phyloP scores from a whole-genome alignment of 2,797 vertebrate genomes.

The Hypotaenidia philippensis region DNA sequence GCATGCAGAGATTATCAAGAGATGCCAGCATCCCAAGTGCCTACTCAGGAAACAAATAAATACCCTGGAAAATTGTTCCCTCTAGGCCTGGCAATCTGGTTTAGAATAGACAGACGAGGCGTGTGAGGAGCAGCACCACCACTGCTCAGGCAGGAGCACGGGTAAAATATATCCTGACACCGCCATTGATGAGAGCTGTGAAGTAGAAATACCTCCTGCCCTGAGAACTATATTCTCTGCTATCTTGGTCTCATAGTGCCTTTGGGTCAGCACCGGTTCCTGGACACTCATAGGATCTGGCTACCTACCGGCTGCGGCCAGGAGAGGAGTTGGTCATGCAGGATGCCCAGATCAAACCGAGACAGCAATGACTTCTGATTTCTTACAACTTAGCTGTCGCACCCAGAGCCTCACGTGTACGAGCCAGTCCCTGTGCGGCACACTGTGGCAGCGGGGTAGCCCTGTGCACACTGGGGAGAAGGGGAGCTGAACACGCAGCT shows the following conservation, averaged over 20 bases:
- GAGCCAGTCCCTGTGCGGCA: neutral
- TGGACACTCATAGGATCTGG: neutral
- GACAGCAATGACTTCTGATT: neutral
- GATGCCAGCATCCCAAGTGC: neutral
- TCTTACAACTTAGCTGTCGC: too few relatives aligned
- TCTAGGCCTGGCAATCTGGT: neutral
- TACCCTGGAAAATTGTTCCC: constrained; percentile 21
- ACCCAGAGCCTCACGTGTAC: neutral
- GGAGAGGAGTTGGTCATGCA: neutral
- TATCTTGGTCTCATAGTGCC: neutral
- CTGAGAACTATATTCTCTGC: neutral
- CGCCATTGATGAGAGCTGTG: accelerated
- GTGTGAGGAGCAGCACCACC: neutral
- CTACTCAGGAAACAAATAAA: constrained; percentile 15
- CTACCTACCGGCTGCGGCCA: neutral
- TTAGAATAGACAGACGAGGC: neutral
- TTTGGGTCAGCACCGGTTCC: neutral
- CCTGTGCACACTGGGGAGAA: neutral
- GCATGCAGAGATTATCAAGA: neutral
- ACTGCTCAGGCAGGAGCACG: accelerated
- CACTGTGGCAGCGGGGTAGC: accelerated
- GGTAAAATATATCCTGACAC: neutral
- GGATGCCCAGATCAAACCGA: neutral
- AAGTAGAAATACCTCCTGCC: neutral
- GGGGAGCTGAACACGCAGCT: neutral